These are phyloP conservation scores for Argyra leucocephala DNA, from an alignment of 2,888 invertebrate species.

Conservation along the genomic window DNA sequence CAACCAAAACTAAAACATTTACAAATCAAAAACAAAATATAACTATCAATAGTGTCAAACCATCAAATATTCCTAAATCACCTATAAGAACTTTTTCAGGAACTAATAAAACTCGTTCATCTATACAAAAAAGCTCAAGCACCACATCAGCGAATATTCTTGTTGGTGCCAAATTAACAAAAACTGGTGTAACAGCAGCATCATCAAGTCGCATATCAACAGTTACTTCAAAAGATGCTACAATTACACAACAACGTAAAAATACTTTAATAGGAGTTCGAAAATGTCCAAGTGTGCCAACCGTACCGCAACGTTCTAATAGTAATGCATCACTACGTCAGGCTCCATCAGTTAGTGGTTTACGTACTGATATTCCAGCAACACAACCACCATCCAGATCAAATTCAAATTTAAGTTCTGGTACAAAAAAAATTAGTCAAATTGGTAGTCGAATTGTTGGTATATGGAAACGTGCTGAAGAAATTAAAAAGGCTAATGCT, in stretches of 20 bases:
- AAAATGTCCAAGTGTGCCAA: conserved; percentile 27
- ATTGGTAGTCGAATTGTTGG: conserved; percentile 41
- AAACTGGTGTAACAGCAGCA: conserved; percentile 37
- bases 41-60: conserved; percentile 9
- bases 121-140: conserved; percentile 31
- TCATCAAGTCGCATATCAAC: conserved; percentile 30
- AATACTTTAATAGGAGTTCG: conserved; percentile 22
- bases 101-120: conserved; percentile 41
- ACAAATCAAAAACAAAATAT: conserved; percentile 21
- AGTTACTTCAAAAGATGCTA: conserved; percentile 27
- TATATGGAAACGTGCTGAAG: conserved; percentile 41
- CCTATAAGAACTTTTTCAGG: conserved; percentile 18
- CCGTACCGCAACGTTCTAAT: conserved; percentile 38
- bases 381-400: conserved; percentile 42
- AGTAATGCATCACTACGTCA: conserved; percentile 37
- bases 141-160: conserved; percentile 17
- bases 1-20: conserved; percentile 35
- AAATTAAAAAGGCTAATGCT: conserved; percentile 30
- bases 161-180: conserved; percentile 32
- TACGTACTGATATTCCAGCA: conserved; percentile 31
- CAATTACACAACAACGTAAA: conserved; percentile 19
- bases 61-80: conserved; percentile 19
- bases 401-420: conserved; percentile 36
- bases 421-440: conserved; percentile 32
- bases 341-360: conserved; percentile 26